Base-by-base conservation (phyloP, 1,140 invertebrate genomes). In the Macrobrachium nipponense region DNA sequence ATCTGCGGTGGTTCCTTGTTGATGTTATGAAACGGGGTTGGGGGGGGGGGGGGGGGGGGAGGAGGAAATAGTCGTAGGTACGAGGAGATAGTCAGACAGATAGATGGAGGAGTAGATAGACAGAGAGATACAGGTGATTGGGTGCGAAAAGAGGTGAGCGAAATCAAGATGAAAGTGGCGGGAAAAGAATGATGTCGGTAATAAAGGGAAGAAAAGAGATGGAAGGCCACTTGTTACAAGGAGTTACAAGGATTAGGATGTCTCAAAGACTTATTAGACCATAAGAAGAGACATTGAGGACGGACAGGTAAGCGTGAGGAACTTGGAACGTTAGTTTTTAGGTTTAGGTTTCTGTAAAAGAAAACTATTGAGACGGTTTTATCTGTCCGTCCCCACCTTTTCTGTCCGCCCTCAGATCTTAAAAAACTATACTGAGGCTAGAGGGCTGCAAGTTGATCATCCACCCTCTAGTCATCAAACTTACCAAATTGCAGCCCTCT, bases 51-150 rank as follows among this genome's bases (percentile, higher is more conserved):
- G 70, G 7, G 51, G 20, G 10, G 27, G 51, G 27, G 8, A 27
- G 51, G 70, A 18, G 51, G 20, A 2, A 18, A 18, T 10, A 36
- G 70, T 18, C 5, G 18, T 14, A 18, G 70, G 51, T 36, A 36
- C 5, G 51, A 36, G 27, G 70, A 36, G 70, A 27, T 36, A 36
- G 27, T 43, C 36, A 73, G 70, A 73, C 36, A 73, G 70, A 73
- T 36, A 73, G 70, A 73, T 36, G 51, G 70, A 73, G 27, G 27
- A n/a, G 44, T 23, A 76, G 27, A 76, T n/a, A 76, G 73, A 76
- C 27, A 51, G 44, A 43, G 73, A 75, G 44, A 76, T 27, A n/a
- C 18, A 51, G 72, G 72, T 8, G 72, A 18, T 23, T 20, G 72
- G 36, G 8, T 23, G 36, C 20, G 72, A 36, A 75, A 73, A 4